Conservation (phyloP, 2,113 vertebrate genomes). For the Glaucomys volans region DNA sequence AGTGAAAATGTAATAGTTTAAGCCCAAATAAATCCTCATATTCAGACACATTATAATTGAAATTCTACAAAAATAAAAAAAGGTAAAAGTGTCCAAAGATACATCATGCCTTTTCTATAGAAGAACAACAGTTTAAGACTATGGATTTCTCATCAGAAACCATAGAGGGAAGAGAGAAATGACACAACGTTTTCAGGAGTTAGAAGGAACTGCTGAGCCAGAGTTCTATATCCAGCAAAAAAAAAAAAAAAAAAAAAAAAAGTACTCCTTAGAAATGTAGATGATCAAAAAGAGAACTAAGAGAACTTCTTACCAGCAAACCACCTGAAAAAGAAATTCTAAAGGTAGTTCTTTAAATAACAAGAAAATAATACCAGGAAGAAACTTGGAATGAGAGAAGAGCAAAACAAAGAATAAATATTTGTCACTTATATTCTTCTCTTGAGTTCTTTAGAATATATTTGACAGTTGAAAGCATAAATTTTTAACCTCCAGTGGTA, state of each 20-base stretch:
- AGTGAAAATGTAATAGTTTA: neutral
- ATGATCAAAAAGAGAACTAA: neutral
- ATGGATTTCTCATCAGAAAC: neutral
- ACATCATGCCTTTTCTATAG: neutral
- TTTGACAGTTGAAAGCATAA: neutral
- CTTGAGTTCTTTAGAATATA: slow-evolving; percentile 21
- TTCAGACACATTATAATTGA: neutral
- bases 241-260: neutral
- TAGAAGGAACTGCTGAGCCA: neutral
- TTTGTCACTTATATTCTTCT: neutral
- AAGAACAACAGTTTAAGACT: neutral
- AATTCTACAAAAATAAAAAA: neutral
- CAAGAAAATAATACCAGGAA: neutral
- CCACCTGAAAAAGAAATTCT: neutral
- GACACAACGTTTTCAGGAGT: neutral
- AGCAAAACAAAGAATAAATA: neutral
- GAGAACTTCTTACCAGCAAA: neutral
- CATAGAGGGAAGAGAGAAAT: neutral
- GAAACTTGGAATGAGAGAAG: neutral
- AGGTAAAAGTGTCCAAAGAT: too few species aligned
- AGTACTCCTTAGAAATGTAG: neutral
- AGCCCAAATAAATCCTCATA: neutral
- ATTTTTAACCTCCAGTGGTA: neutral
- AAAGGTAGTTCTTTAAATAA: neutral
- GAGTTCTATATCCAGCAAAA: neutral